A percentile compares a stretch with the other conserved stretches of the same genome.
Conservation (phyloP, 1,140 invertebrate species). For the Leptopilina boulardi region DNA sequence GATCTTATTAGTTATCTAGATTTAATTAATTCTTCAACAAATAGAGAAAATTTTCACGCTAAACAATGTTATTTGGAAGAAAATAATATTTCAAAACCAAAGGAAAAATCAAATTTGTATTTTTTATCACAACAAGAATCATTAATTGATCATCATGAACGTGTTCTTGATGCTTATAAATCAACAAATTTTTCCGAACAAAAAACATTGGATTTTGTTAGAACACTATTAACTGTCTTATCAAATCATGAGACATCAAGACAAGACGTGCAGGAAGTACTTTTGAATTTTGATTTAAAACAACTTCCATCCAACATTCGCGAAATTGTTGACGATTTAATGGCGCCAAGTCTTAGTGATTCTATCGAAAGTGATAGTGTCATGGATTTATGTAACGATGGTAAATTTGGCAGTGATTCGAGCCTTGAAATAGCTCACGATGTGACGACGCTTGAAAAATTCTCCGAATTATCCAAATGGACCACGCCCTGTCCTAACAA, state of each 20-base stretch:
- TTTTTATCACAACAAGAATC: neutral
- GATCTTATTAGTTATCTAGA: constrained; percentile 36
- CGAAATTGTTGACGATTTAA: constrained; percentile 48
- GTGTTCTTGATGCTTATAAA: constrained; percentile 23
- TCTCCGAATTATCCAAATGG: constrained; percentile 10
- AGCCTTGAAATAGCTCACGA: constrained; percentile 59
- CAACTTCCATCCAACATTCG: constrained; percentile 52
- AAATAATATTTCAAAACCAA: neutral
- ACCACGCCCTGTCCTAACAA: neutral
- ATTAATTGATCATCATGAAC: constrained; percentile 32
- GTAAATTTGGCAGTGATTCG: constrained; percentile 57
- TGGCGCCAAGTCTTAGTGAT: constrained; percentile 39
- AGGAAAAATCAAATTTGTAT: neutral
- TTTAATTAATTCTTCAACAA: constrained; percentile 39
- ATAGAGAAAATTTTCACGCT: too few species aligned
- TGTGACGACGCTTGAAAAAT: constrained; percentile 45
- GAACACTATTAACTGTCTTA: constrained; percentile 44
- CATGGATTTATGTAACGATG: constrained; percentile 51
- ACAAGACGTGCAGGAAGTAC: constrained; percentile 49
- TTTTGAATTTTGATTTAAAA: constrained; percentile 49
- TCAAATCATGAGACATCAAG: constrained; percentile 43
- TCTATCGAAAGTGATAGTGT: constrained; percentile 42
- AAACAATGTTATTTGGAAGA: neutral
- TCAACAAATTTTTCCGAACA: constrained; percentile 4
- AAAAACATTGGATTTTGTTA: constrained; percentile 38